Conservation (phyloP, 2,797 vertebrate species). For the Ctenochaetus hawaiiensis region DNA sequence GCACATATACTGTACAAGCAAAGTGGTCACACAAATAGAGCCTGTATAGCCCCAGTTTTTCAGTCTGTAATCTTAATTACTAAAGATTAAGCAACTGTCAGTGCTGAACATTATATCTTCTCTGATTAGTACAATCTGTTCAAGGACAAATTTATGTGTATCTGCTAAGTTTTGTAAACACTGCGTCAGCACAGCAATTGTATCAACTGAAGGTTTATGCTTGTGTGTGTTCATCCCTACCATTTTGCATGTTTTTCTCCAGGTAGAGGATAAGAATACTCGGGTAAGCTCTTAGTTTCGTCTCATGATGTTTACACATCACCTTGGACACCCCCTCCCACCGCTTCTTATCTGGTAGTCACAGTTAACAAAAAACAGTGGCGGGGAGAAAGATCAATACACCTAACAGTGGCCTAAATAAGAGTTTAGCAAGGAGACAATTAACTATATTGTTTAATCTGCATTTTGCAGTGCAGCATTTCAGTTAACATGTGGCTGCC, state of each 20-base stretch:
- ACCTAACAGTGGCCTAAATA: background rate
- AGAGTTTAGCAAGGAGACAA: background rate
- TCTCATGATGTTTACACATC: slow-evolving; percentile 73
- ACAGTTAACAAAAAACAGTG: slow-evolving; percentile 42
- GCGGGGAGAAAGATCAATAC: too few species aligned
- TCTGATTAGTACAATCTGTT: too few species aligned
- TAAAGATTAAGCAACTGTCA: background rate
- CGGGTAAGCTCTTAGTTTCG: slow-evolving; percentile 81
- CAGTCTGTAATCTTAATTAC: background rate
- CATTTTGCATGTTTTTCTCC: slow-evolving; percentile 70
- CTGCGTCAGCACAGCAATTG: background rate
- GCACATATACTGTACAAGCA: too few species aligned
- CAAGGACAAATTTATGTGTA: background rate
- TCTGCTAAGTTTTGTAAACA: background rate
- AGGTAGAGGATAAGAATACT: slow-evolving; percentile 86
- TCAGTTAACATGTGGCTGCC: background rate
- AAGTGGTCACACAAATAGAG: too few species aligned
- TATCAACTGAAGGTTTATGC: background rate
- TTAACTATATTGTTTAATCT: background rate
- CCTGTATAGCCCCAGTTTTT: background rate
- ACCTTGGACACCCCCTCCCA: slow-evolving; percentile 83
- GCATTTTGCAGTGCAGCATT: background rate
- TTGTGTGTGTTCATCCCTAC: slow-evolving; percentile 34
- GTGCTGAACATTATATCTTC: background rate
- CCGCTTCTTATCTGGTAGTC: slow-evolving; percentile 85